Base-by-base conservation (phyloP, 37 sponge, comb jelly and placozoan species). In the Crambe crambe region DNA sequence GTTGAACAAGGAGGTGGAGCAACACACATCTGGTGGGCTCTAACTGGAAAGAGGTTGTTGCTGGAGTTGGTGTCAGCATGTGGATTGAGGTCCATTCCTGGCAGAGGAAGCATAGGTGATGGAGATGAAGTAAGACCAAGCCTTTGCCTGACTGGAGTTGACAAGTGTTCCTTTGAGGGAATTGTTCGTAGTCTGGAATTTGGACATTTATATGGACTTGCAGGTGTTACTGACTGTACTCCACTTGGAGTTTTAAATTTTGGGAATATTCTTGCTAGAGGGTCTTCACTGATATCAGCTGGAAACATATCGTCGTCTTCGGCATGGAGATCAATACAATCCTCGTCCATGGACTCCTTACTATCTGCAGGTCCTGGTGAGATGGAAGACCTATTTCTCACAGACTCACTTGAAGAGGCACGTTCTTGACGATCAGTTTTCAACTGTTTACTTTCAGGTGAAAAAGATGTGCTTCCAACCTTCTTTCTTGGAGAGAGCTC, bases 231-330 rank as follows among this genome's bases (percentile, higher is more conserved):
- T n/a, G n/a, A n/a, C n/a, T n/a, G n/a, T n/a, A n/a, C n/a, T n/a
- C n/a, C n/a, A n/a, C n/a, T n/a, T n/a, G 12, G 6, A 20, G 12
- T 18, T 47, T 47, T 47, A 12, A 47, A 23, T 23, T 32, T 30
- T 30, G 36, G 70, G 27, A 57, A 56, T 3, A 57, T 57, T 37
- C 29, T 74, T 3, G 58, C 58, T 29, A 74, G 75, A 35, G 75
- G 75, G 37, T 74, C 36, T 74, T 32, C 59, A 57, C 15, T 15
- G 9, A 36, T 47, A 6, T 57, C 58, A 67, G 32, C 56, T 36
- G 56, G 3, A 37, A 80, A 80, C 21, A 42, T 32, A 37, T 79
- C 79, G 2, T 35, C 58, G 15, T 80, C 80, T 0, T 58, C 72
- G 2, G 60, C 42, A 37, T 54, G 27, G 26, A 80, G 39, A 58